Evolutionary conservation across 2,888 invertebrate species (phyloP).

Genomic region (Dione vanillae): DNA sequence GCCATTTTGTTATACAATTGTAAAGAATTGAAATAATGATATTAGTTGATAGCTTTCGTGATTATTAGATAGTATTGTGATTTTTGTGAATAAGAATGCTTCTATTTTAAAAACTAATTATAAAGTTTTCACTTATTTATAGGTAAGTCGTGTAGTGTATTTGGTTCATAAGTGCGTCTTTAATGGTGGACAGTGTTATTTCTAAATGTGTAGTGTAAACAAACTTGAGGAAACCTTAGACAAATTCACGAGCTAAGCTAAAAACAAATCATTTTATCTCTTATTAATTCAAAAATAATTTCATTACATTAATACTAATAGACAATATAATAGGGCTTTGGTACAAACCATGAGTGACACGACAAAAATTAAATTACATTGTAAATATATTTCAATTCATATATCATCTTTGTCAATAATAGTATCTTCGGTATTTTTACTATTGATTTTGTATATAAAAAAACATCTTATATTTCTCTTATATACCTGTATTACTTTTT

Average conservation of each 20-base stretch:
- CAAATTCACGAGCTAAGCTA: neutral
- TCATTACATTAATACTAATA: neutral
- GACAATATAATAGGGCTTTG: neutral
- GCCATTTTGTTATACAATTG: conserved; percentile 46
- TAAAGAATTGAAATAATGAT: conserved; percentile 28
- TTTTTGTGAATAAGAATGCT: conserved; percentile 41
- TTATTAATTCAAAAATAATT: neutral
- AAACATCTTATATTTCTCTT: too few relatives aligned
- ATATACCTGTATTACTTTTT: too few relatives aligned
- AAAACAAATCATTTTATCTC: conserved; percentile 10
- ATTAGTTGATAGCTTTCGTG: conserved; percentile 38
- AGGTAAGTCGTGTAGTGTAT: conserved; percentile 44
- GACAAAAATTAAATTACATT: neutral
- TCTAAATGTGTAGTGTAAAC: neutral
- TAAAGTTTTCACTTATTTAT: conserved; percentile 40
- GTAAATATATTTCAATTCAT: neutral
- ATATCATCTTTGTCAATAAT: too few relatives aligned
- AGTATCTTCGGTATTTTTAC: neutral
- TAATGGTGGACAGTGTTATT: conserved; percentile 6
- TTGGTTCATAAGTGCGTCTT: conserved; percentile 11
- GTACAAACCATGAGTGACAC: neutral
- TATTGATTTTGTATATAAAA: neutral
- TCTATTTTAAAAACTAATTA: conserved; percentile 36
- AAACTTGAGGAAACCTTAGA: neutral
- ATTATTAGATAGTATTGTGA: conserved; percentile 41